Evolutionary conservation across 2,113 vertebrate genomes (phyloP), one percentile per base, ranked within the genome.

Genomic region (Zapus hudsonius): DNA sequence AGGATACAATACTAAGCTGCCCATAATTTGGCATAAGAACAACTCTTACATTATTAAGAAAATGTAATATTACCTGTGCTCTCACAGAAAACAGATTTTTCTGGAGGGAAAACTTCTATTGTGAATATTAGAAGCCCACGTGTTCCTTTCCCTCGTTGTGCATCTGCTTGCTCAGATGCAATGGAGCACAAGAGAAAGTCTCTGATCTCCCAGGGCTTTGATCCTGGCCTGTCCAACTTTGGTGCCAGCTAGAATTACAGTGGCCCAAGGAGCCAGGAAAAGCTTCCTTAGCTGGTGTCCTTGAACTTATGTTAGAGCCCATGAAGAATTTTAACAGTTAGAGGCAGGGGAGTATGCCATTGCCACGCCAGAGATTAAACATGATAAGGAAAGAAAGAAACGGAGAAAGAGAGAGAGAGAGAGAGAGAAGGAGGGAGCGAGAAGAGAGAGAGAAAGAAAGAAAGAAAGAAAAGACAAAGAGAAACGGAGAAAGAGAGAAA

Each of bases 81-180:
- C 91, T 93, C 44, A 82, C 47, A 81, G 38, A 86, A 92, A 87
- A n/a, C 79, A 88, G 44, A 69, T 67, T 72, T 36, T 79, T 82
- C 2, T 9, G 27, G 10, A 20, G 33, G 13, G 20, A 31, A 19
- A 7, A 57, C 10, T 15, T 55, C 9, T 44, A 61, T 10, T 81
- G 33, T 70, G 40, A 22, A 5, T 29, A 2, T 84, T 23, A 83
- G 69, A 76, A 84, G 92, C 17, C 38, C 22, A 33, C 33, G 29
- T n/a, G 22, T 44, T 90, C 74, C 1, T 67, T 36, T 13, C 25
- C 25, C 9, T 63, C 27, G 0, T 64, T 67, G 12, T 66, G 22
- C 31, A 29, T 74, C 44, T 44, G 40, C 69, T 64, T 64, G 31
- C 25, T 66, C n/a, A 3, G 7, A 55, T 67, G 64, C 42, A 8